These are phyloP conservation scores for Amphilophus citrinellus DNA, from an alignment of 2,113 vertebrate species.

Conservation along the genomic window DNA sequence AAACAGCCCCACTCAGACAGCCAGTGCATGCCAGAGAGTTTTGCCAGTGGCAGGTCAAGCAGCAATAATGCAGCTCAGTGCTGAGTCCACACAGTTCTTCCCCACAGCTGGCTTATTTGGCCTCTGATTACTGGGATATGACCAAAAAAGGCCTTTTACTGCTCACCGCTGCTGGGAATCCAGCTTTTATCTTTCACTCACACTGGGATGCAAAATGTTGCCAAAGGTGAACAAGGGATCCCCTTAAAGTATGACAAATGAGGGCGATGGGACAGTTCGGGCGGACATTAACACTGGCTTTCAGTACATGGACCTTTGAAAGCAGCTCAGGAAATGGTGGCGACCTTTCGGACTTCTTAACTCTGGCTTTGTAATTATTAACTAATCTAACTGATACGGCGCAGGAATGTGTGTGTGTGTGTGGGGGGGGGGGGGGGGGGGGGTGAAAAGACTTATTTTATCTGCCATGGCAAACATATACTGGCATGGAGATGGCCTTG, in stretches of 20 bases:
- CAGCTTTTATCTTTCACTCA: slow-evolving; percentile 44
- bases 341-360: not conserved
- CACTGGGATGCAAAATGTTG: slow-evolving; percentile 39
- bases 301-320: slow-evolving; percentile 12
- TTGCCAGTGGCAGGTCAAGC: slow-evolving; percentile 45
- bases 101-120: slow-evolving; percentile 61
- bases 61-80: slow-evolving; percentile 47
- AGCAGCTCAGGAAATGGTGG: not conserved
- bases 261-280: not conserved
- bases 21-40: slow-evolving; percentile 25
- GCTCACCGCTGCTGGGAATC: slow-evolving; percentile 49
- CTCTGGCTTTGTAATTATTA: slow-evolving; percentile 32
- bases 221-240: slow-evolving; percentile 31
- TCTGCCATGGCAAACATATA: slow-evolving; percentile 49
- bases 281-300: not conserved
- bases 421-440: not conserved
- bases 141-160: slow-evolving; percentile 73
- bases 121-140: slow-evolving; percentile 56
- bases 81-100: slow-evolving; percentile 56
- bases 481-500: slow-evolving; percentile 6
- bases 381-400: not conserved
- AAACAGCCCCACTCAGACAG: slow-evolving; percentile 1
- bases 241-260: not conserved
- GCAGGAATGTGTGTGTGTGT: not conserved
- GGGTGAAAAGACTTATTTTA: slow-evolving; percentile 24